phyloP scores from a whole-genome alignment of 2,113 vertebrate species.

The Urocitellus parryii region DNA sequence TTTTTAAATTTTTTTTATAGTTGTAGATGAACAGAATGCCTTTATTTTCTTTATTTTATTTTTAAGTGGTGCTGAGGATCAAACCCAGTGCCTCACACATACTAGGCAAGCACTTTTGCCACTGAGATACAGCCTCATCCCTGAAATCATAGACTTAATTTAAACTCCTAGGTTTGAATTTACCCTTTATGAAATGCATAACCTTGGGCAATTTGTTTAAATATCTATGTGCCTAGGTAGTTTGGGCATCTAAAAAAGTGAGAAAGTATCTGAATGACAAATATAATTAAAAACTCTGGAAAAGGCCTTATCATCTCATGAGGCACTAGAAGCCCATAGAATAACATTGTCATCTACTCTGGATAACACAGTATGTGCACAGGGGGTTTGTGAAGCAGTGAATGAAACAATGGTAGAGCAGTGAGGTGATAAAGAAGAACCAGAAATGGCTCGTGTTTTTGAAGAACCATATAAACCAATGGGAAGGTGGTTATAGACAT shows the following conservation, averaged over 20 bases:
- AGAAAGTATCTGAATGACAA: background rate
- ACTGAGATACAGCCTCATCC: too few relatives aligned
- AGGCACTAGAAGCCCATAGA: too few relatives aligned
- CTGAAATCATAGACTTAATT: background rate
- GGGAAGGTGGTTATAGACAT: background rate
- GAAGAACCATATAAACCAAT: background rate
- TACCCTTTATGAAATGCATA: background rate
- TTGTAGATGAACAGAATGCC: too few relatives aligned
- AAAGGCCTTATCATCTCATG: background rate
- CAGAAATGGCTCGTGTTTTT: background rate
- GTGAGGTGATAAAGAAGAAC: background rate
- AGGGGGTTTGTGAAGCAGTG: fast-evolving
- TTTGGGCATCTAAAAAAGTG: background rate
- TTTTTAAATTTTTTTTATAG: too few relatives aligned
- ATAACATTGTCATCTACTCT: background rate
- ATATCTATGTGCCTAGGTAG: background rate
- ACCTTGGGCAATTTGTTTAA: background rate
- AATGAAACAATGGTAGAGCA: too few relatives aligned
- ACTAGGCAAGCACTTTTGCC: too few relatives aligned
- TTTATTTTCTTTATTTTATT: too few relatives aligned
- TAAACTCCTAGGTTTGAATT: background rate
- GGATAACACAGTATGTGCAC: too few relatives aligned
- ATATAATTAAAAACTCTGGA: background rate
- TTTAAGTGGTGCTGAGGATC: too few relatives aligned
- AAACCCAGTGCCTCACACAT: too few relatives aligned